A percentile compares a stretch with the other conserved stretches of the same genome.
phyloP scores from a whole-genome alignment of 1,140 invertebrate genomes.

The Magallana ariakensis region DNA sequence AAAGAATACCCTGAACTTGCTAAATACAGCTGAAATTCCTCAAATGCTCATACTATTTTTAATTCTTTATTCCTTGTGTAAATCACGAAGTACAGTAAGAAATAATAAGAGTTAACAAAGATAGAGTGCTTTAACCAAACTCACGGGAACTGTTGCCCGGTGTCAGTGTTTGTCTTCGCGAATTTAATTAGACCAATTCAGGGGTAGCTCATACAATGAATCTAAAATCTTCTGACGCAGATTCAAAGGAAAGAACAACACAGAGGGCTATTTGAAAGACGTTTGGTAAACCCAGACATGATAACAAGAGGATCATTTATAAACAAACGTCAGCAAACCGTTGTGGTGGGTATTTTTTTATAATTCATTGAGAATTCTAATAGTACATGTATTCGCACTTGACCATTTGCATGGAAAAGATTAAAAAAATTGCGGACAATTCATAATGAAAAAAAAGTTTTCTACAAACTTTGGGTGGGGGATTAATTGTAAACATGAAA shows the following conservation, averaged over 20 bases:
- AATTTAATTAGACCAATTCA: constrained; percentile 12
- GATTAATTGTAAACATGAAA: too few relatives aligned
- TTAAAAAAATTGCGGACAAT: too few relatives aligned
- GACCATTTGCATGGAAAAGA: too few relatives aligned
- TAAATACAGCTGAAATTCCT: not conserved
- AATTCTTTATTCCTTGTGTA: not conserved
- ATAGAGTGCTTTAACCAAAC: not conserved
- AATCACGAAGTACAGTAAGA: not conserved
- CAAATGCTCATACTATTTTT: constrained; percentile 12
- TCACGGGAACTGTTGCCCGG: not conserved
- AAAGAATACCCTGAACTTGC: not conserved
- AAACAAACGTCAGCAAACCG: not conserved
- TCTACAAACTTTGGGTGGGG: too few relatives aligned
- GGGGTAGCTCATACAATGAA: not conserved
- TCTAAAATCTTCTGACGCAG: not conserved
- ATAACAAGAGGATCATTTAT: not conserved
- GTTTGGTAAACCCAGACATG: not conserved
- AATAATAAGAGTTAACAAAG: not conserved
- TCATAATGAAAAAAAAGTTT: too few relatives aligned
- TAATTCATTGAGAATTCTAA: not conserved
- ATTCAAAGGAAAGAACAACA: not conserved
- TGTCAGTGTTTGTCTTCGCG: not conserved
- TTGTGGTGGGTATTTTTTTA: not conserved
- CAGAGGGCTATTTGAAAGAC: not conserved
- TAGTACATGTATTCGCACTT: not conserved